Evolutionary conservation across 2,888 invertebrate genomes (phyloP).

Genomic region (Pteria penguin): DNA sequence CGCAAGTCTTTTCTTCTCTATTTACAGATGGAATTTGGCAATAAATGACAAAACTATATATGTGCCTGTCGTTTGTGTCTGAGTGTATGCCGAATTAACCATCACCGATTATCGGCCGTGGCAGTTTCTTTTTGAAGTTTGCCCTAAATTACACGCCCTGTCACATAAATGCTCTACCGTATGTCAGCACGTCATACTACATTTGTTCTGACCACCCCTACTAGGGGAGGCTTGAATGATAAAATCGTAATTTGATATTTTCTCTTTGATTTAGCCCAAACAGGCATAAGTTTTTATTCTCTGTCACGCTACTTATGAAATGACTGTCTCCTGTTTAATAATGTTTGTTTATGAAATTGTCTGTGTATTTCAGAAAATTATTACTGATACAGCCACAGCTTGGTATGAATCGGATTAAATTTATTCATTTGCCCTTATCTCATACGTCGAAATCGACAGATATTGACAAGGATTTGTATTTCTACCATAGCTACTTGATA

Average conservation of each 20-base stretch:
- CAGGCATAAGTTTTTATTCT: slow-evolving; percentile 7
- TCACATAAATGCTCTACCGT: slow-evolving; percentile 42
- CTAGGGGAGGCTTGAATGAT: slow-evolving; percentile 35
- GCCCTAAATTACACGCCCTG: slow-evolving; percentile 42
- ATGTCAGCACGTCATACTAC: slow-evolving; percentile 43
- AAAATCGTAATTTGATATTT: slow-evolving; percentile 36
- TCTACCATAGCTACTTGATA: no score
- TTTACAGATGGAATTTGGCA: neutral
- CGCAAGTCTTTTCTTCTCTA: neutral
- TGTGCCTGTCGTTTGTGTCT: slow-evolving; percentile 26
- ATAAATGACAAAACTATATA: slow-evolving; percentile 26
- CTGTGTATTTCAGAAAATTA: no score
- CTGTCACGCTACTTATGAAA: slow-evolving; percentile 22
- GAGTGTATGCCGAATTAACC: slow-evolving; percentile 36
- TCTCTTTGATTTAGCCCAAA: slow-evolving; percentile 32
- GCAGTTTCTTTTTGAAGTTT: slow-evolving; percentile 40
- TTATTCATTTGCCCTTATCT: no score
- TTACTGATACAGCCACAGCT: no score
- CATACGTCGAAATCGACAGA: no score
- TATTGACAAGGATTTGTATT: no score
- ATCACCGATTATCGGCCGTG: slow-evolving; percentile 38
- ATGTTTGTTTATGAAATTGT: neutral
- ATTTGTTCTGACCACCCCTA: slow-evolving; percentile 47
- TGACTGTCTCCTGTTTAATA: neutral
- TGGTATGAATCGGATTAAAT: no score